Evolutionary conservation across 2,113 vertebrate genomes (phyloP).

Genomic region (Misgurnus anguillicaudatus): DNA sequence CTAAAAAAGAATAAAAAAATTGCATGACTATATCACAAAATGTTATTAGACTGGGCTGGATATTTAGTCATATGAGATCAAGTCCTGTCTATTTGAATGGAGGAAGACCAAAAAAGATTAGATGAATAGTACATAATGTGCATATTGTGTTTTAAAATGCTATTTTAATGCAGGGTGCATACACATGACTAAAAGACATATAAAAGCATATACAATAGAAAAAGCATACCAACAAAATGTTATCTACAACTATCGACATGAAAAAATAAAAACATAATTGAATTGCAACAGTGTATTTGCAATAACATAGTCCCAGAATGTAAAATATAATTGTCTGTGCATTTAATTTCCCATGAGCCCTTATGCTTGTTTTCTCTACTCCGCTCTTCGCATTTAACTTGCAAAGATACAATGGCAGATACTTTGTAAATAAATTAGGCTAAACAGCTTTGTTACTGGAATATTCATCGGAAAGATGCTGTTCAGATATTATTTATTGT

Average conservation of each 20-base stretch:
- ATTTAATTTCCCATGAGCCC: neutral
- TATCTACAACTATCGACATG: neutral
- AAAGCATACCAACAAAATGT: neutral
- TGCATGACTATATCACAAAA: too few relatives aligned
- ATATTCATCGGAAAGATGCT: conserved; percentile 45
- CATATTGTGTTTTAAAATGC: too few relatives aligned
- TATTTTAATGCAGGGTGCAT: too few relatives aligned
- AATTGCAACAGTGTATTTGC: neutral
- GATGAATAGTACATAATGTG: too few relatives aligned
- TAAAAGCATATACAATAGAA: too few relatives aligned
- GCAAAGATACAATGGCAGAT: conserved; percentile 2
- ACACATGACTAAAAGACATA: too few relatives aligned
- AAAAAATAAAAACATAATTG: neutral
- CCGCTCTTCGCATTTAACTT: neutral
- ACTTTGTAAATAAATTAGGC: conserved; percentile 50
- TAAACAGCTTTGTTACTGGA: conserved; percentile 25
- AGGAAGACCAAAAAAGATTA: too few relatives aligned
- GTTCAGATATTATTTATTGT: conserved; percentile 34
- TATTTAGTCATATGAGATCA: too few relatives aligned
- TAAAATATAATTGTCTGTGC: neutral
- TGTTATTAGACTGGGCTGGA: too few relatives aligned
- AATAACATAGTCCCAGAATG: neutral
- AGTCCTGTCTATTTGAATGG: too few relatives aligned
- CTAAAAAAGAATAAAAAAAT: too few relatives aligned
- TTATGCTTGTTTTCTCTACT: neutral